These are phyloP conservation scores for Bombus waltoni DNA, from an alignment of 1,140 invertebrate species.

Conservation along the genomic window DNA sequence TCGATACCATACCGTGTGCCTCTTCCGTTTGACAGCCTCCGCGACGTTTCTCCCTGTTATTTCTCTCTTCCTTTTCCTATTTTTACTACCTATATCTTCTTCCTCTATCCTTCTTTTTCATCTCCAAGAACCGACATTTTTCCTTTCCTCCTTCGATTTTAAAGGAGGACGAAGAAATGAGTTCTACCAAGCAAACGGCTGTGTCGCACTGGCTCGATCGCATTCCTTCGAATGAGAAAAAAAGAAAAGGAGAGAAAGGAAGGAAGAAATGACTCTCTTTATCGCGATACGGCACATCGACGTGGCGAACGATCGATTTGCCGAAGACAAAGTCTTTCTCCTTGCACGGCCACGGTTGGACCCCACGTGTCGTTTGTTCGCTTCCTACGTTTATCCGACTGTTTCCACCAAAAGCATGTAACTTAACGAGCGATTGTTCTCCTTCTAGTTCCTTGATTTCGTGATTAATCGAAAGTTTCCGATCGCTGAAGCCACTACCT, in stretches of 20 bases:
- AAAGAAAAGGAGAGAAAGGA: neutral
- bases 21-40: constrained; percentile 66
- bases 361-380: constrained; percentile 1
- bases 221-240: neutral
- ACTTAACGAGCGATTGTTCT: constrained; percentile 12
- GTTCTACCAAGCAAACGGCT: neutral
- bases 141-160: neutral
- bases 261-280: neutral
- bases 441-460: neutral
- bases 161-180: too few species aligned
- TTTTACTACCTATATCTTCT: neutral
- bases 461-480: neutral
- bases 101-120: neutral
- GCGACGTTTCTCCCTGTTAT: constrained; percentile 52
- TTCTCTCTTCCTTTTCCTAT: constrained; percentile 22
- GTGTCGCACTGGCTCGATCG: neutral
- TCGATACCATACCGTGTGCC: constrained; percentile 60
- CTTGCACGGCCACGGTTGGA: neutral
- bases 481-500: neutral
- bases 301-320: constrained; percentile 20
- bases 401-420: neutral
- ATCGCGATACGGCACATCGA: neutral
- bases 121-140: neutral
- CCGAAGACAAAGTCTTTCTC: neutral
- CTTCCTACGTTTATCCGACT: neutral